Percentiles rank a stretch among this genome's conserved stretches.
Evolutionary conservation across 2,797 vertebrate genomes (phyloP).

Genomic region (Siniperca scherzeri): DNA sequence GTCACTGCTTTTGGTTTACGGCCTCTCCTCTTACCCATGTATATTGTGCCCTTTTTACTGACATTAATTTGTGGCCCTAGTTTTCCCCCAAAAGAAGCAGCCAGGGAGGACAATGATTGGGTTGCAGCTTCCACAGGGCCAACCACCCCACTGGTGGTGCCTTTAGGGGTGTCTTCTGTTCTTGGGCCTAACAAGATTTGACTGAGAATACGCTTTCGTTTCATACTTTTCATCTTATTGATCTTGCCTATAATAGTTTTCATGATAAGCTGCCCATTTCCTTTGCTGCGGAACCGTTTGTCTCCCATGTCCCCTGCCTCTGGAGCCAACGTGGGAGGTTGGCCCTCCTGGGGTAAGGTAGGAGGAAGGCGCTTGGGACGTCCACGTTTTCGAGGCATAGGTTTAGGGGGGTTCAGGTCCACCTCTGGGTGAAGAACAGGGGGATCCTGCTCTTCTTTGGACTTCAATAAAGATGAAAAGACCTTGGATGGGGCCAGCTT

Average conservation of each 20-base stretch:
- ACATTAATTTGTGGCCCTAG: constrained; percentile 98
- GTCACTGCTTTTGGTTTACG: constrained; percentile 92
- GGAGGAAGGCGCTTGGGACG: constrained; percentile 95
- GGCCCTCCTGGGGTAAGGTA: constrained; percentile 90
- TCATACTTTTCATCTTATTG: constrained; percentile 99
- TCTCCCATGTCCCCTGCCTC: constrained; percentile 86
- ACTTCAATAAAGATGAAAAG: constrained; percentile 92
- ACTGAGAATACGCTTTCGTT: constrained; percentile 95
- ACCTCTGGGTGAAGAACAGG: constrained; percentile 97
- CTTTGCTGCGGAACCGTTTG: constrained; percentile 90
- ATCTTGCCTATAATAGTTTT: constrained; percentile 98
- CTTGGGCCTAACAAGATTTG: constrained; percentile 91
- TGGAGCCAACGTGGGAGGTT: constrained; percentile 93
- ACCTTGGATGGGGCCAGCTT: constrained; percentile 95
- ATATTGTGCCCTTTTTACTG: constrained; percentile 99
- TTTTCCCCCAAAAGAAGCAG: constrained; percentile 95
- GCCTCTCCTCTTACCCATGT: constrained; percentile 98
- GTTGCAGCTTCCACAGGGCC: constrained; percentile 76
- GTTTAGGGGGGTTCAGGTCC: constrained; percentile 92
- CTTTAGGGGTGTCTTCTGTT: constrained; percentile 80
- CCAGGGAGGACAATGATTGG: constrained; percentile 91
- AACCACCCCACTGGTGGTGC: constrained; percentile 54
- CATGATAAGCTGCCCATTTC: constrained; percentile 96
- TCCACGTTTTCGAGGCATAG: constrained; percentile 95
- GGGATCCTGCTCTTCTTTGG: constrained; percentile 95